Evolutionary conservation across 2,797 vertebrate genomes (phyloP), one percentile per base, ranked within the genome.

Genomic region (Muscicapa comitata): DNA sequence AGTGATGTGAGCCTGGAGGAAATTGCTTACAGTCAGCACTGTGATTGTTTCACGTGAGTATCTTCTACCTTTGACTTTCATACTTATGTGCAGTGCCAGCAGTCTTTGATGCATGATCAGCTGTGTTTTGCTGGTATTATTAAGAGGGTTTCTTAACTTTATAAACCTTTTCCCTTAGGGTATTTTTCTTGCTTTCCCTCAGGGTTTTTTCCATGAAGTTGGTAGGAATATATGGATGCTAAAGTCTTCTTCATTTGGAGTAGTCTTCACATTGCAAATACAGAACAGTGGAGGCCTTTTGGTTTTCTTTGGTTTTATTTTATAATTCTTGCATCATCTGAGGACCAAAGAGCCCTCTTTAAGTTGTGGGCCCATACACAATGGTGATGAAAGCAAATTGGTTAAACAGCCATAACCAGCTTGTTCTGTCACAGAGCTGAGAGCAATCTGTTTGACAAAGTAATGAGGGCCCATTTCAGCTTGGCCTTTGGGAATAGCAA

Each of bases 1-100:
- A 51, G 29, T 17, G 98, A 99, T n/a, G 98, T 99, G 29, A 96
- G 88, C 83, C 98, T 99, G 11, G 97, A 99, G 93, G 98, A 98
- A 54, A 97, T 99, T 28, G 99, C 99, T 57, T 85, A 75, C 23
- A 98, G 99, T 55, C 90, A 96, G 25, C 98, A 98, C 13, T 99
- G 99, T 63, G 98, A 99, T 58, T 98, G 98, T 83, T 99, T 99
- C 40, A 99, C 98, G 99, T 99, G 90, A 99, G 99, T 98, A 43
- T 17, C 77, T 87, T 81, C 73, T 47, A 14, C 45, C 75, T 84
- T 62, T 68, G 29, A 38, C 43, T 82, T 48, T 4, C 42, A 50
- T 45, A 28, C 23, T 58, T 37, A 37, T 17, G 14, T 66, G 63
- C 59, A 55, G 17, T 54, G 51, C 45, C 38, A 76, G 9, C 25